phyloP scores from a whole-genome alignment of 2,888 invertebrate genomes.

The Tinea trinotella region DNA sequence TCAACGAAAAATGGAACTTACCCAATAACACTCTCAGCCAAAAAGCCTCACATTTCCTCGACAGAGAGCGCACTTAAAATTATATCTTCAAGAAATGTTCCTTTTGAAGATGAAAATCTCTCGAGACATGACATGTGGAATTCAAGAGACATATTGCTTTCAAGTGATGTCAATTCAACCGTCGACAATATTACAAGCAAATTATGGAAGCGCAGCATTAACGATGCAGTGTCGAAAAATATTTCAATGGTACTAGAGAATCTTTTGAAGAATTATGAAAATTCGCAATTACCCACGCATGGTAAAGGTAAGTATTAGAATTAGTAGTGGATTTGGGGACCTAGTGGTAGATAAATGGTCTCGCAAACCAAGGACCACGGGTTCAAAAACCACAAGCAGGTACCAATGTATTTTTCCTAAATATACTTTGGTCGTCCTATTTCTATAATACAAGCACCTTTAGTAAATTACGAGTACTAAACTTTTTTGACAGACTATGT shows the following conservation, averaged over 20 bases:
- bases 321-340: too few species aligned
- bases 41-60: slow-evolving; percentile 34
- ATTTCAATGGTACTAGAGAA: slow-evolving; percentile 89
- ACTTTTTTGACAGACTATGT: too few species aligned
- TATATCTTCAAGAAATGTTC: slow-evolving; percentile 1
- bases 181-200: slow-evolving; percentile 35
- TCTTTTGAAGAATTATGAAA: slow-evolving; percentile 90
- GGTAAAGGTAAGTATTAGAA: slow-evolving; percentile 76
- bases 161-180: slow-evolving; percentile 51
- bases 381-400: too few species aligned
- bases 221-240: slow-evolving; percentile 84
- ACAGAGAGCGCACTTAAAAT: slow-evolving; percentile 1
- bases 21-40: slow-evolving; percentile 46
- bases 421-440: too few species aligned
- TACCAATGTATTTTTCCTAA: too few species aligned
- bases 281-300: slow-evolving; percentile 90
- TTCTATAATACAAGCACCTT: too few species aligned
- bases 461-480: too few species aligned
- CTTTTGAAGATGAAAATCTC: neutral
- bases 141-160: slow-evolving; percentile 40
- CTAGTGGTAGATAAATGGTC: too few species aligned
- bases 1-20: slow-evolving; percentile 67
- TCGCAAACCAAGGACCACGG: too few species aligned
- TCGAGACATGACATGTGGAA: slow-evolving; percentile 39
- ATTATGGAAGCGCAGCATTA: slow-evolving; percentile 66